Base-by-base conservation (phyloP, 2,888 invertebrate genomes). In the Drosophila mayaguana region DNA sequence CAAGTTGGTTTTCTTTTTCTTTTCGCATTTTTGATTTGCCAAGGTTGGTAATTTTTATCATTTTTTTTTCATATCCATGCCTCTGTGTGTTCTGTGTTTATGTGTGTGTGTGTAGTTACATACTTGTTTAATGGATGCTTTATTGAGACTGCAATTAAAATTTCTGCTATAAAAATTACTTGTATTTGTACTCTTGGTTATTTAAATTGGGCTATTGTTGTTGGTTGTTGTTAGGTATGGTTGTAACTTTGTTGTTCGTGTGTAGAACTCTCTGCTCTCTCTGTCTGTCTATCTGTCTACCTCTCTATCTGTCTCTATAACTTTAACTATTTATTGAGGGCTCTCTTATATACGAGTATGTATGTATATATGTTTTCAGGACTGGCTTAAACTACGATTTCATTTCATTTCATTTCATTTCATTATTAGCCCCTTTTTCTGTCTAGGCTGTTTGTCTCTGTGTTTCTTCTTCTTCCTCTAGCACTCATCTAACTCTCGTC, bases 171-270 rank as follows among this genome's bases (percentile, higher is more conserved):
- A 90, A 89, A 91, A 91, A 91, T 90, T 91, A 91, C 92, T 92
- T 92, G 92, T 92, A 92, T 92, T 92, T 92, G 92, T 92, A 92
- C 92, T 92, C 91, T 92, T 92, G 92, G 92, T 92, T 92, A 90
- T 91, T 90, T 91, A 75, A 85, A 92, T 92, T 92, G 92, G 92
- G 92, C 92, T 92, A 92, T 92, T 92, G 90, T 91, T 80, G 80
- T 48, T 48, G 28, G 28, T 48, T 48, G 78, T 83, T 88, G 83
- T 78, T 88, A 88, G 77, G 87, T 83, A 78, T 89, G 78, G 84
- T 89, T 85, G 88, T 88, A 87, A 87, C 78, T 77, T 32, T 12
- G 18, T 79, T 84, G 75, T 38, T 38, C 38, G 38, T 88, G 68
- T 70, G 54, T 64, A 45, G 61, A 69, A 42, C 64, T 79, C 64